Conservation (phyloP, 2,797 vertebrate genomes). For the Enoplosus armatus region DNA sequence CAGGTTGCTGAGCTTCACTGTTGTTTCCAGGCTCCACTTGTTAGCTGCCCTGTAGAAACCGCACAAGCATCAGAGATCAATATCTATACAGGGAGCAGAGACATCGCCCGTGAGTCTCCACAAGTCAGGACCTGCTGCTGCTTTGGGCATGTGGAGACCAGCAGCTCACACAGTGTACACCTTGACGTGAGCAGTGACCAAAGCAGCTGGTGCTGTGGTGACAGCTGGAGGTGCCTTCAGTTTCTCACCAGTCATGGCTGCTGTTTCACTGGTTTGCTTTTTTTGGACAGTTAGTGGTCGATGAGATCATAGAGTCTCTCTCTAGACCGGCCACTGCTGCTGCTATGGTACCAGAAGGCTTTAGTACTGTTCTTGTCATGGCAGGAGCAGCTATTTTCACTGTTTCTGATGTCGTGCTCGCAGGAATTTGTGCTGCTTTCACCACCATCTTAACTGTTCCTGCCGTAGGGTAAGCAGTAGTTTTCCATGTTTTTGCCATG, state of each 20-base stretch:
- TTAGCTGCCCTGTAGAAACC: neutral
- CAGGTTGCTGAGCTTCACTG: neutral
- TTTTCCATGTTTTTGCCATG: too few relatives aligned
- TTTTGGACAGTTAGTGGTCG: neutral
- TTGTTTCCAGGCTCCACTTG: neutral
- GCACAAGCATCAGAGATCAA: too few relatives aligned
- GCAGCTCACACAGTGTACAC: neutral
- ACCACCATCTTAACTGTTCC: neutral
- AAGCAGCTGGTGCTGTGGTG: neutral
- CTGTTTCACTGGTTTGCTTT: neutral
- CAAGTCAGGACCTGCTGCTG: neutral
- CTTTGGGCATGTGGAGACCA: too few relatives aligned
- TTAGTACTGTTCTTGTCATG: neutral
- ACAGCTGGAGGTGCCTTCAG: neutral
- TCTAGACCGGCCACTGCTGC: neutral
- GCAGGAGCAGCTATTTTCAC: neutral
- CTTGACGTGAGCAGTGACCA: neutral
- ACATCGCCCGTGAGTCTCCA: neutral
- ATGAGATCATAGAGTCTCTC: neutral
- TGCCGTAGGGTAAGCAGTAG: neutral
- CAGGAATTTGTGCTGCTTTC: neutral
- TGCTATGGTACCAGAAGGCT: neutral
- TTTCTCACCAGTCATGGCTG: neutral
- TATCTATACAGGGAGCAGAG: too few relatives aligned
- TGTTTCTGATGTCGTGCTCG: too few relatives aligned